These are phyloP conservation scores for Ectemnius continuus DNA, from an alignment of 2,888 invertebrate genomes.

Conservation along the genomic window DNA sequence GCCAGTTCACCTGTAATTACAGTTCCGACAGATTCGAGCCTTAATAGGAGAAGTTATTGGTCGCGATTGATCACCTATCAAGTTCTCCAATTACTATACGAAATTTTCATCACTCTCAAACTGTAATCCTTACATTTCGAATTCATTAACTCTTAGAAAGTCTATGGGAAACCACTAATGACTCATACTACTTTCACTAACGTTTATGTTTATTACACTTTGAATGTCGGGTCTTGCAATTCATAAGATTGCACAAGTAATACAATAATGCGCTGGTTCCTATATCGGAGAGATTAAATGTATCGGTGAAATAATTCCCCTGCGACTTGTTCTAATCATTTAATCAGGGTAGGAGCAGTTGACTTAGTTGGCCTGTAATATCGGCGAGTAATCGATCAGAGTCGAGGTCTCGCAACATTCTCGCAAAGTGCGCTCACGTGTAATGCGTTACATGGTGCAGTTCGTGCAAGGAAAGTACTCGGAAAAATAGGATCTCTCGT, in stretches of 20 bases:
- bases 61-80: not conserved
- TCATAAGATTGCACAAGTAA: too few relatives aligned
- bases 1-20: not conserved
- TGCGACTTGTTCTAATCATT: constrained; percentile 25
- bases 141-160: not conserved
- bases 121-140: too few relatives aligned
- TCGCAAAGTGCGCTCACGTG: not conserved
- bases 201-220: too few relatives aligned
- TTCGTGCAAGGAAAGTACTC: constrained; percentile 4
- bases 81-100: not conserved
- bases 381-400: constrained; percentile 22
- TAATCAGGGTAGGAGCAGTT: constrained; percentile 17
- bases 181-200: too few relatives aligned
- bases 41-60: not conserved
- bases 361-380: constrained; percentile 35
- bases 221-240: too few relatives aligned
- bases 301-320: constrained; percentile 27
- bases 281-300: constrained; percentile 21
- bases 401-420: constrained; percentile 3
- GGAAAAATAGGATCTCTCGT: constrained; percentile 16
- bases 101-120: not conserved
- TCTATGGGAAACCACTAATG: too few relatives aligned
- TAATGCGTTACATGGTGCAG: not conserved
- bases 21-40: not conserved
- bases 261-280: too few relatives aligned